Evolutionary conservation across 1,140 invertebrate genomes (phyloP), one percentile per base, ranked within the genome.

Genomic region (Melanaphis sacchari): DNA sequence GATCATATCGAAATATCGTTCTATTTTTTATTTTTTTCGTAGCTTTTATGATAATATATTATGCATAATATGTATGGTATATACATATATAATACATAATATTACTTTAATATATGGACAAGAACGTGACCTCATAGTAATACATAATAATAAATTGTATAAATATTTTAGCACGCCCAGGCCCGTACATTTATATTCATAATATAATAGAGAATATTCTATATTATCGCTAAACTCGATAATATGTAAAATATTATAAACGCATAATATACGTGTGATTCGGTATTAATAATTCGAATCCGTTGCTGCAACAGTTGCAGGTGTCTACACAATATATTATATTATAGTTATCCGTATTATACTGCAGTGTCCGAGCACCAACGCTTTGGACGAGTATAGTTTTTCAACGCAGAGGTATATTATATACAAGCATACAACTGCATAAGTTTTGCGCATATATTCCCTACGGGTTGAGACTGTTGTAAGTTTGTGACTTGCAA

Each of bases 51-150:
- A 76, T 76, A 36, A 76, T 76, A 76, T 76, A 76, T 76, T 76
- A n/a, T 76, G 11, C 59, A 66, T 66, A 49, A 15, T 49, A 31
- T 66, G 8, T 66, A 11, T 3, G 7, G 31, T 66, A 66, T 66
- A n/a, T 22, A 8, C 22, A 8, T 38, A 38, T 82, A 82, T 38
- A 82, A 82, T 82, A 82, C 76, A n/a, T 7, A 59, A 21, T 54
- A 43, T 43, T 9, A 43, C 11, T 24, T n/a, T 76, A 76, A 76
- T 76, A 76, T 36, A 66, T n/a, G 31, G 59, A 84, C 82, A 11
- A 41, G 82, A 84, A 84, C 38, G 82, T 84, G 82, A 84, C 82
- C 82, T 84, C 82, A 84, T 84, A 82, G 38, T 82, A 81, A 36
- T 38, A 38, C 21, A 81, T 31, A 66, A 66, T 66, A 66, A 66